Base-by-base conservation (phyloP, 92 coral and sea anemone species). In the Epizoanthus illoricatus region DNA sequence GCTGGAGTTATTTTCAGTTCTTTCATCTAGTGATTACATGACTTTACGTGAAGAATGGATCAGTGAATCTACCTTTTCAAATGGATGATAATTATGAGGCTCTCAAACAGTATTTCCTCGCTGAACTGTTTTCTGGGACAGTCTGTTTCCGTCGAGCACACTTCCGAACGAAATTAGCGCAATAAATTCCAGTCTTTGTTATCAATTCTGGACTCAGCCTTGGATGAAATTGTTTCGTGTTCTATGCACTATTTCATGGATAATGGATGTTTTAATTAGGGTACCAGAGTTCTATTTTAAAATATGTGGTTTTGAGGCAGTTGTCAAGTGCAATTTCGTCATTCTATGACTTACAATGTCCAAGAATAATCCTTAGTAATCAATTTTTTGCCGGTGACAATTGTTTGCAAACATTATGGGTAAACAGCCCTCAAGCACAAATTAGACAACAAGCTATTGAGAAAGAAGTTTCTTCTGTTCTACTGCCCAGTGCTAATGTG, bases 181-280 rank as follows among this genome's bases (percentile, higher is more conserved):
- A 33, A 64, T 64, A 20, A 13, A 20, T 64, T 8, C 4, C 69
- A 64, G 13, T 67, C 3, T 67, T 18, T 67, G n/a, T 63, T 17
- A 24, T 16, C 47, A 12, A 15, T 67, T 23, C 49, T 42, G 54
- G 7, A 33, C 71, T 10, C 17, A 68, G 2, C 13, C 47, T 68
- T 16, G 12, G 54, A 58, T 58, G n/a, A 65, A 5, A 28, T 28
- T 33, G 21, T 19, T 71, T 71, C 60, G 40, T 24, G 42, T 52
- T 42, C 56, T 41, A 18, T 39, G 7, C 54, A 17, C 47, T 18
- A 24, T 71, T 18, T 20, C 52, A 24, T n/a, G 42, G 58, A 71
- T 71, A 45, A 71, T 47, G 47, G 60, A 71, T 71, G 56, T 71
- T 71, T 71, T 42, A 49, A 71, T 71, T 71, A 71, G 33, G 36